phyloP scores from a whole-genome alignment of 2,113 vertebrate genomes.

The Vidua chalybeata region DNA sequence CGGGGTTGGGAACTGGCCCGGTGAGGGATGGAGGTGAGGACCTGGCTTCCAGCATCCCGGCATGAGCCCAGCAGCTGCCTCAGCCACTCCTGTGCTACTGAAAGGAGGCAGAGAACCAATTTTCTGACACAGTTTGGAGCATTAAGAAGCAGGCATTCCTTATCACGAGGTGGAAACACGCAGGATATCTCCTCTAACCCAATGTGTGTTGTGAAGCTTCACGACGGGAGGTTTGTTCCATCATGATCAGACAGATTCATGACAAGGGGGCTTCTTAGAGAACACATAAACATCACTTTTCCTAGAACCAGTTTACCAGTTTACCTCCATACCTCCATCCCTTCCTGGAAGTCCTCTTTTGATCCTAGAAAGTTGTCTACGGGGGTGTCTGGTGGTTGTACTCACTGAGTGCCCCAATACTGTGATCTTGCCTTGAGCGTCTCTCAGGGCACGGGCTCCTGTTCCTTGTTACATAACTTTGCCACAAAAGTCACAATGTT shows the following conservation, averaged over 20 bases:
- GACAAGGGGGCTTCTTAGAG: not conserved
- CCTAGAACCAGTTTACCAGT: not conserved
- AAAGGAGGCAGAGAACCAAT: not conserved
- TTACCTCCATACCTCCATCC: not conserved
- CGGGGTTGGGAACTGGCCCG: not conserved
- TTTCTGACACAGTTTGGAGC: not conserved
- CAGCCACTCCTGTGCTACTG: rapidly evolving
- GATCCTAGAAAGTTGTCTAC: not conserved
- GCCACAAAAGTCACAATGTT: not conserved
- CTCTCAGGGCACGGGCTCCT: not conserved
- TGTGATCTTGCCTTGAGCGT: not conserved
- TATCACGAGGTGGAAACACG: not conserved
- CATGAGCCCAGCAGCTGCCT: not conserved
- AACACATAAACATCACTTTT: too few relatives aligned
- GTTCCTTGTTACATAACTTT: not conserved
- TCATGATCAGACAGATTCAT: not conserved
- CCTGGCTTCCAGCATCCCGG: not conserved
- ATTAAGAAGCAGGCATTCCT: not conserved
- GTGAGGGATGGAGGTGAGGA: not conserved
- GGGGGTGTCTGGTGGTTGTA: not conserved
- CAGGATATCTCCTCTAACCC: rapidly evolving
- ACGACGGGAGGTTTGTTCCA: not conserved
- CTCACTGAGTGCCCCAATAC: not conserved
- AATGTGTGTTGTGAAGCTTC: not conserved
- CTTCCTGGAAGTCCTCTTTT: not conserved